These are phyloP conservation scores for Gambusia yucatana DNA, from an alignment of 2,797 vertebrate species.

Conservation along the genomic window DNA sequence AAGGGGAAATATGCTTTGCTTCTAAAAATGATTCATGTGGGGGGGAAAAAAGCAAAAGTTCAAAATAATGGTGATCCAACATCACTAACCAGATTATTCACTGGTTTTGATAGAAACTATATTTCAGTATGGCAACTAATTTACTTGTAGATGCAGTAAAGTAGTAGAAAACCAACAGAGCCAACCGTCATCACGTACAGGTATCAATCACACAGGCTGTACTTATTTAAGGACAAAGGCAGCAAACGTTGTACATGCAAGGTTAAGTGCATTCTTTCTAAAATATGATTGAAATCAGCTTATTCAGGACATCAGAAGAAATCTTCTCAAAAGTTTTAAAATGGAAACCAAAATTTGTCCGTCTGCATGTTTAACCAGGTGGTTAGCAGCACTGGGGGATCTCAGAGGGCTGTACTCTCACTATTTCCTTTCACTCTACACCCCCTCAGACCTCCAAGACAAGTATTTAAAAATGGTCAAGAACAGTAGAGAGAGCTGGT, in stretches of 20 bases:
- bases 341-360: not conserved
- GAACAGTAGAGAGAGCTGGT: not conserved
- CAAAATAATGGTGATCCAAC: not conserved
- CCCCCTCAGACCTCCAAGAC: not conserved
- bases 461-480: not conserved
- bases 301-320: not conserved
- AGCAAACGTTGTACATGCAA: not conserved
- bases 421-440: not conserved
- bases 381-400: not conserved
- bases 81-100: not conserved
- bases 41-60: not conserved
- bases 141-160: not conserved
- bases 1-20: slow-evolving; percentile 3
- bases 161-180: not conserved
- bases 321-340: not conserved
- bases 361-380: not conserved
- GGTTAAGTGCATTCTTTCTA: not conserved
- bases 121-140: not conserved
- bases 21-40: not conserved
- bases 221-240: not conserved
- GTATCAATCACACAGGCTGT: not conserved
- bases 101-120: not conserved
- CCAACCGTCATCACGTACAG: not conserved
- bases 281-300: not conserved
- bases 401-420: not conserved